Evolutionary conservation across 2,888 invertebrate species (phyloP), one percentile per base, ranked within the genome.

Genomic region (Trissonchulus latispiculum): DNA sequence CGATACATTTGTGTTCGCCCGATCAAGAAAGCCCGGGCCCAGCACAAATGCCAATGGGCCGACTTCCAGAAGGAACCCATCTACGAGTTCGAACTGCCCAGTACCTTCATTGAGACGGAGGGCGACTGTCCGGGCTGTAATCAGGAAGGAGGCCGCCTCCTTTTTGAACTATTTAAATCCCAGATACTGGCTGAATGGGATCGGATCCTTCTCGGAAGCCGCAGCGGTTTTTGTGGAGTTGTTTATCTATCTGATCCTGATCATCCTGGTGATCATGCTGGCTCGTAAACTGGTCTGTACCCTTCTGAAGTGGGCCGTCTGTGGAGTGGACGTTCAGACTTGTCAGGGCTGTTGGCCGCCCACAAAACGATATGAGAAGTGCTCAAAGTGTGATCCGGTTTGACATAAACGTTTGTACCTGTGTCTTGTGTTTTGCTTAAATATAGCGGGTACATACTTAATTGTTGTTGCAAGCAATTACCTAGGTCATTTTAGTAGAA

Each of bases 61-160:
- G 36, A 3, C 3, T 68, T 68, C 35, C 28, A 36, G 15, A 33
- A 36, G 15, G 69, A 68, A 68, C 69, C 69, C 15, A 8, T 36
- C 33, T 8, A 8, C 28, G 31, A 36, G 69, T 68, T 68, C n/a
- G 69, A 68, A n/a, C 36, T 68, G 3, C 29, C n/a, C 8, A 35
- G 8, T 15, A 68, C 69, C n/a, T 68, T 68, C 33, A 36, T 68
- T n/a, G 69, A 68, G 36, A 68, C n/a, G 15, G 36, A n/a, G n/a
- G 69, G 69, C 33, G 31, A 33, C n/a, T 68, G 69, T 36, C n/a
- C 36, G 3, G 69, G 69, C 8, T 68, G 69, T n/a, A 68, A 68
- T 33, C 35, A 8, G 31, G 35, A 64, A 29, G 66, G n/a, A 64
- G n/a, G 8, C 31, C 35, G 18, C 8, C 8, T 15, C 15, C n/a